Evolutionary conservation across 2,888 invertebrate species (phyloP), one percentile per base, ranked within the genome.

Genomic region (Cheilosia urbana): DNA sequence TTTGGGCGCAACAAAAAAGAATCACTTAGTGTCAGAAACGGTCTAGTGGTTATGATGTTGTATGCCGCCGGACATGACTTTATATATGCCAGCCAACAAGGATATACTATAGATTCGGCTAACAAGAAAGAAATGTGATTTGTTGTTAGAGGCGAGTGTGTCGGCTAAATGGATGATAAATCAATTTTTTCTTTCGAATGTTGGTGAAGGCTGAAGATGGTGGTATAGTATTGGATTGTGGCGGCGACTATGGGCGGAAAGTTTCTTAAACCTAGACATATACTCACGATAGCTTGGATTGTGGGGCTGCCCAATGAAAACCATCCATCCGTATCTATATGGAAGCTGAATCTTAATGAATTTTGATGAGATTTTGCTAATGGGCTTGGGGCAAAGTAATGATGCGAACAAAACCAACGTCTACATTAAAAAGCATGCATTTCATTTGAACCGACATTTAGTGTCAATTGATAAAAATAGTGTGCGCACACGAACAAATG

Each of bases 21-120:
- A 83, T 69, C 82, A 83, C 82, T 83, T 83, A 78, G 66, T 62
- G 82, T 78, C 77, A 72, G 72, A 72, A 62, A 83, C 65, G 77
- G 78, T 72, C 77, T 77, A 72, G 47, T 34, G 66, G 77, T 65
- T 60, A 72, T 83, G 66, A 83, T 83, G 72, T 83, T 77, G 4
- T 17, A 49, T 49, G 17, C 37, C 37, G 37, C 37, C 11, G 37
- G 81, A 72, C 65, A 79, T 65, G 71, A 71, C 57, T 57, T 57
- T 37, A 60, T 58, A 37, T 19, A 42, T 60, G 63, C 47, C 62
- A 42, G 34, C 53, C 45, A 65, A 40, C 49, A 45, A 42, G 49
- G 47, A 79, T 72, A 65, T 30, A 9, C 1, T 27, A 30, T 30
- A 73, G 11, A 53, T 71, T 55, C 49, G 57, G 17, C 42, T 75